These are phyloP conservation scores for Lophotis ruficrista DNA, from an alignment of 2,113 vertebrate genomes.

Conservation along the genomic window DNA sequence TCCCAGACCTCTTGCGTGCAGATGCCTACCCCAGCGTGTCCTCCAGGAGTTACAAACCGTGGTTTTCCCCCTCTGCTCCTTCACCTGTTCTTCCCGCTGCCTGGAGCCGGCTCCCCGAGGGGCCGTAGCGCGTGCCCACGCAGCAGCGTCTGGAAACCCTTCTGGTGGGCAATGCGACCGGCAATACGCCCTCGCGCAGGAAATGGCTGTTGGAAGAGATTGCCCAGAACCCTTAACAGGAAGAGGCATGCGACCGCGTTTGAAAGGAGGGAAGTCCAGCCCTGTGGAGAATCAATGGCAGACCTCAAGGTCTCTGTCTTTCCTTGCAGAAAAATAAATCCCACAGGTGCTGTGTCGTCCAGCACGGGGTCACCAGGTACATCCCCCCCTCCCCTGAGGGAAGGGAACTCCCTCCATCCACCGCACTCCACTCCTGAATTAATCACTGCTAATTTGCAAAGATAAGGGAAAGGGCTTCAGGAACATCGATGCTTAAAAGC, in stretches of 20 bases:
- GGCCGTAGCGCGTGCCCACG: background rate
- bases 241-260: accelerated
- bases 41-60: background rate
- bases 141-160: background rate
- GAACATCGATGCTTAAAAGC: background rate
- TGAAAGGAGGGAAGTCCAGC: background rate
- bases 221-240: conserved; percentile 2
- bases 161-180: background rate
- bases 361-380: background rate
- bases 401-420: background rate
- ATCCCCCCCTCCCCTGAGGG: background rate
- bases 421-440: background rate
- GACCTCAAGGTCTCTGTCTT: background rate
- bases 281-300: background rate
- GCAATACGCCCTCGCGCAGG: background rate
- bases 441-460: background rate
- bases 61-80: background rate
- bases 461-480: background rate
- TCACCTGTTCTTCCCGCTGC: background rate
- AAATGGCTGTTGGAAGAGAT: conserved; percentile 9
- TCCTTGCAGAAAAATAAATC: background rate
- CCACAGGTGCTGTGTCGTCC: background rate
- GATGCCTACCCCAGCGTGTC: background rate
- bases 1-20: background rate
- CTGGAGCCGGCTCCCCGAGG: background rate